Base-by-base conservation (phyloP, 2,888 invertebrate species). In the Cephus spinipes region DNA sequence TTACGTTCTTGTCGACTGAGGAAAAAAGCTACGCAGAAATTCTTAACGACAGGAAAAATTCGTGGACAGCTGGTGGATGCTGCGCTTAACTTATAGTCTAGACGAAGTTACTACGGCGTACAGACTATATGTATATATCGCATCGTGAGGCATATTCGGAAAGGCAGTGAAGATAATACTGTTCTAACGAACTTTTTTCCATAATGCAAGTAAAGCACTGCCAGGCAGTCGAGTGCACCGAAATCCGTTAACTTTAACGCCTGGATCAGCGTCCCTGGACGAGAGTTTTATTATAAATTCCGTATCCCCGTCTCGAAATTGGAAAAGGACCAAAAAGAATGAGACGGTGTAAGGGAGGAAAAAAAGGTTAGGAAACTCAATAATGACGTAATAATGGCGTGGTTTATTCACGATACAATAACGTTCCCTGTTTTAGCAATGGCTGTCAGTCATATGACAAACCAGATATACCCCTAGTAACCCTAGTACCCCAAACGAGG, bases 201-300 rank as follows among this genome's bases (percentile, higher is more conserved):
- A 88, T 88, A 88, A 88, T 87, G 87, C 87, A 83, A 87, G 86
- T 86, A 84, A 86, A 86, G 88, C 88, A 88, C 88, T 88, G 87
- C 86, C 87, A 83, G 85, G 80, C 82, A 81, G 84, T 85, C 84
- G 81, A 84, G 83, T 84, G 83, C 83, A 83, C 82, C 79, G 79
- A 81, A 79, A 82, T 80, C 83, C 84, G 84, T 87, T 83, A 87
- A 83, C 84, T 84, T 86, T 86, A 87, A 87, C 85, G 85, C 81
- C 78, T 71, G 77, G 83, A 85, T 86, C 81, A 79, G 76, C 75
- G 75, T 34, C 1, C 0, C 71, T 23, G 15, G 23, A 55, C 12
- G 74, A 80, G 81, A 78, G 79, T 76, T 79, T 75, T 79, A 81
- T 85, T 86, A 84, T 84, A 84, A 85, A 87, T 87, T 87, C 79